Evolutionary conservation across 35 echinoderm and acorn worm genomes (phyloP).

Genomic region (Apostichopus japonicus): DNA sequence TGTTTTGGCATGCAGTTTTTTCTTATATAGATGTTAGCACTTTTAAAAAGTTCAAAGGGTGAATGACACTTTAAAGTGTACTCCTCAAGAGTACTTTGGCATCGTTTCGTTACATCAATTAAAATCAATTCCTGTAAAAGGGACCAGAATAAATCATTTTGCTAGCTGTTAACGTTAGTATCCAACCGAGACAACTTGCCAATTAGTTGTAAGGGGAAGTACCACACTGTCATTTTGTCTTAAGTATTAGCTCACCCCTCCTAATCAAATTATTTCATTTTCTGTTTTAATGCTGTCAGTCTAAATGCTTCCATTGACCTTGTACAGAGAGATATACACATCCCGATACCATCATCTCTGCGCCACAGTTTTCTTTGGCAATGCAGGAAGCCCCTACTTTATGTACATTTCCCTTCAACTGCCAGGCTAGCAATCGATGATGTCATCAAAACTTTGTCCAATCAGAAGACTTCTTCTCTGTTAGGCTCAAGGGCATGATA

Average conservation of each 20-base stretch:
- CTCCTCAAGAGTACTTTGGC: too few species aligned
- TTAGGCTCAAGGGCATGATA: slow-evolving; percentile 17
- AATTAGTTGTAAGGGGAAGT: background rate
- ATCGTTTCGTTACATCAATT: background rate
- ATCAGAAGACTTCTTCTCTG: background rate
- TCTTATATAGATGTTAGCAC: too few species aligned
- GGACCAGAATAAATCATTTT: background rate
- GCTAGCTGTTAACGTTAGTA: background rate
- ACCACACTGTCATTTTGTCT: background rate
- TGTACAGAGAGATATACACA: too few species aligned
- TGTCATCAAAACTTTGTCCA: slow-evolving; percentile 46
- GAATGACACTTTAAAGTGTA: too few species aligned
- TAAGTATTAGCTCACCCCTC: background rate
- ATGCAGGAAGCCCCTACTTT: slow-evolving; percentile 27
- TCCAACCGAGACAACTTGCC: background rate
- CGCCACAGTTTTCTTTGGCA: background rate
- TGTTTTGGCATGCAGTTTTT: too few species aligned
- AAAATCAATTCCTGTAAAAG: background rate
- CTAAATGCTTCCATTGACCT: too few species aligned
- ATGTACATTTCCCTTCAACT: background rate
- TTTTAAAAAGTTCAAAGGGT: too few species aligned
- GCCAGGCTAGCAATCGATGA: background rate
- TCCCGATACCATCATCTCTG: background rate
- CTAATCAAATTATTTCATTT: too few species aligned
- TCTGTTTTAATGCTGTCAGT: too few species aligned